These are phyloP conservation scores for Catocala fraxini DNA, from an alignment of 2,888 invertebrate species.

Conservation along the genomic window DNA sequence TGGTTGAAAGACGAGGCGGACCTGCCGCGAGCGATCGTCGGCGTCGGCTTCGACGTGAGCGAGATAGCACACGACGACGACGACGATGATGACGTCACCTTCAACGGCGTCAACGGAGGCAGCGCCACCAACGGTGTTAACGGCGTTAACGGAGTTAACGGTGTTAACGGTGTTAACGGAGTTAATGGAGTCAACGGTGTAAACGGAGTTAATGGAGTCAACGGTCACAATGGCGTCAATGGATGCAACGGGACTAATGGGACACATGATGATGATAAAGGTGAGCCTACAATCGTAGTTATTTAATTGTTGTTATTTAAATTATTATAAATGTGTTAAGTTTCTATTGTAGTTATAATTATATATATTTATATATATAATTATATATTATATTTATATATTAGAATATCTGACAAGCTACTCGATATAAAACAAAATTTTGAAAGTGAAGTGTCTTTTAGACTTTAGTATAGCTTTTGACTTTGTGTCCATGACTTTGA, in stretches of 20 bases:
- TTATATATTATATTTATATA: too few species aligned
- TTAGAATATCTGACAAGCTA: too few species aligned
- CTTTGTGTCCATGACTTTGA: too few species aligned
- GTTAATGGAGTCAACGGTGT: slow-evolving; percentile 55
- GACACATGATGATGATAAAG: slow-evolving; percentile 73
- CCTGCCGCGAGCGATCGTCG: slow-evolving; percentile 83
- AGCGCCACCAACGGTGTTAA: slow-evolving; percentile 51
- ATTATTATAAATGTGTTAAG: too few species aligned
- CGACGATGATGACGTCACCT: slow-evolving; percentile 55
- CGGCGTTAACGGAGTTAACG: slow-evolving; percentile 52
- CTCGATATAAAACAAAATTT: too few species aligned
- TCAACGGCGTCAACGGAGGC: slow-evolving; percentile 44
- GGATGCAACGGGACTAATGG: slow-evolving; percentile 66
- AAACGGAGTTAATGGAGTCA: slow-evolving; percentile 54
- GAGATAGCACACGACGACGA: slow-evolving; percentile 68
- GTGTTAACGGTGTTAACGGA: slow-evolving; percentile 57
- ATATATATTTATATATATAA: too few species aligned
- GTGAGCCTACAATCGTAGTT: slow-evolving; percentile 41
- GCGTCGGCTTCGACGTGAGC: slow-evolving; percentile 71
- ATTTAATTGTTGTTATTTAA: too few species aligned
- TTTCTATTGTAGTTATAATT: too few species aligned
- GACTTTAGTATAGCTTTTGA: too few species aligned
- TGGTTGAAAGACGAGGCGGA: slow-evolving; percentile 92
- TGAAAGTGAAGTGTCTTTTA: too few species aligned
- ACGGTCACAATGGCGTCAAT: slow-evolving; percentile 57